Evolutionary conservation across 2,113 vertebrate species (phyloP).

Genomic region (Donacobius atricapilla): DNA sequence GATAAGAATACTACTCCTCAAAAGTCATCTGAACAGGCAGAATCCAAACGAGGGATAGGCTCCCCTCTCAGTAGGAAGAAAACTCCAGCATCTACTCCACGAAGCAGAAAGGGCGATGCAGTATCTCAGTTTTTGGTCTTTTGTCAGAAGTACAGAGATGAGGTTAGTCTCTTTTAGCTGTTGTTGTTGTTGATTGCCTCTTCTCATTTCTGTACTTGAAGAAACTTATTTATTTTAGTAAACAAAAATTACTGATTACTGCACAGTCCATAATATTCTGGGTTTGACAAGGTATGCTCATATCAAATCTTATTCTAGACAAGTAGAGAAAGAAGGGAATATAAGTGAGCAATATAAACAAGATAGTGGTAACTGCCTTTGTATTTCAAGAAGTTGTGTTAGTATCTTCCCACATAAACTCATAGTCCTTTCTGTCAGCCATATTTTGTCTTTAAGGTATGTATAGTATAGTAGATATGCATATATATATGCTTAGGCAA

Average conservation of each 20-base stretch:
- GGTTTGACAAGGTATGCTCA: neutral
- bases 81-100: slow-evolving; percentile 43
- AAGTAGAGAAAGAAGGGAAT: neutral
- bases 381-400: neutral
- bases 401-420: neutral
- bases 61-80: slow-evolving; percentile 72
- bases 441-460: neutral
- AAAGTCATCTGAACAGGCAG: slow-evolving; percentile 65
- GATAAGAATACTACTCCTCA: slow-evolving; percentile 50
- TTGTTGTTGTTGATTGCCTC: neutral
- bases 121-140: slow-evolving; percentile 81
- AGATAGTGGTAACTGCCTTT: neutral
- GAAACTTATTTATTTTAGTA: neutral
- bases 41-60: slow-evolving; percentile 62
- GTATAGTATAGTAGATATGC: neutral
- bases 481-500: neutral
- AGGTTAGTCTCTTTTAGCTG: slow-evolving; percentile 67
- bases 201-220: neutral
- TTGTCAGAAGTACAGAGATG: slow-evolving; percentile 82
- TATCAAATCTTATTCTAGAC: neutral
- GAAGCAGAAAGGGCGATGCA: slow-evolving; percentile 74
- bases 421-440: neutral
- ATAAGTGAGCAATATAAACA: neutral
- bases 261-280: neutral
- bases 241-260: neutral